Conservation (phyloP, 1,140 invertebrate genomes). For the Heliconius himera region DNA sequence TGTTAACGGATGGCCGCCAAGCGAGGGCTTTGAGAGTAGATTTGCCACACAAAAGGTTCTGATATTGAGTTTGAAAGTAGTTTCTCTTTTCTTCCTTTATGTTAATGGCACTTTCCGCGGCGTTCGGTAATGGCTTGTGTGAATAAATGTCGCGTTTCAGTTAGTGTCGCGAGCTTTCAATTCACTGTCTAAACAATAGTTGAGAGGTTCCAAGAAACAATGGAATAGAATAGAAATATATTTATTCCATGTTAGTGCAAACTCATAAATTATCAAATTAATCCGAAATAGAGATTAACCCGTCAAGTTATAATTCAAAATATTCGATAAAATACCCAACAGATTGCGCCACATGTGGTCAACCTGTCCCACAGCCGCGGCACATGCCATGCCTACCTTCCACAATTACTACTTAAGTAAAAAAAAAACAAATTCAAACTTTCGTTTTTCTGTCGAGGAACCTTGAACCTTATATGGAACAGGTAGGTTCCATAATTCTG, state of each 20-base stretch:
- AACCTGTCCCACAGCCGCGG: conserved; percentile 77
- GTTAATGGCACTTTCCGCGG: conserved; percentile 75
- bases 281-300: conserved; percentile 60
- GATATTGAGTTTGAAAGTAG: conserved; percentile 79
- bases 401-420: conserved; percentile 66
- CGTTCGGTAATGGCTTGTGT: conserved; percentile 66
- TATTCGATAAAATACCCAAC: conserved; percentile 67
- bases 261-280: conserved; percentile 63
- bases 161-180: conserved; percentile 39
- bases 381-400: conserved; percentile 77
- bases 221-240: background rate
- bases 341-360: conserved; percentile 79
- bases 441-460: conserved; percentile 17
- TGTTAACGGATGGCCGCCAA: conserved; percentile 77
- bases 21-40: conserved; percentile 72
- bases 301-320: conserved; percentile 73
- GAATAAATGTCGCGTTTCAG: conserved; percentile 68
- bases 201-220: conserved; percentile 20
- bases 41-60: conserved; percentile 79
- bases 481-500: conserved; percentile 36
- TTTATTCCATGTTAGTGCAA: conserved; percentile 34
- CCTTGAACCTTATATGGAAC: conserved; percentile 29
- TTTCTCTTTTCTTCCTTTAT: conserved; percentile 77
- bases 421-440: conserved; percentile 61
- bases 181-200: conserved; percentile 24